These are phyloP conservation scores for Neomicropteryx cornuta DNA, from an alignment of 1,140 invertebrate species.

Conservation along the genomic window DNA sequence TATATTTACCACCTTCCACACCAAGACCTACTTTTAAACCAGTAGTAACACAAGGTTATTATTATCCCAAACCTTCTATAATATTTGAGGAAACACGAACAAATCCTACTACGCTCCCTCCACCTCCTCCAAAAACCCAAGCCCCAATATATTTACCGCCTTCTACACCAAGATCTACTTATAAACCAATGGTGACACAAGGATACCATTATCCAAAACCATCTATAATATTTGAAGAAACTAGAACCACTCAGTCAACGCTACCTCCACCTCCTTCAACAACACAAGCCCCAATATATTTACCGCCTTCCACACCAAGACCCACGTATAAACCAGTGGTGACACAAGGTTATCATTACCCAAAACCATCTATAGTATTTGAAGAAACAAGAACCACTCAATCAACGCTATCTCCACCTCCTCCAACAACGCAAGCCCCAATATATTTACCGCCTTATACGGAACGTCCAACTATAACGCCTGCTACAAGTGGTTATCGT, in stretches of 20 bases:
- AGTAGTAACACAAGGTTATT: background rate
- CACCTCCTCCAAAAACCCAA: constrained; percentile 7
- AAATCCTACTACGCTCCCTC: no score
- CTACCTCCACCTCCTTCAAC: no score
- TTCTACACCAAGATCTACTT: background rate
- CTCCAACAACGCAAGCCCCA: constrained; percentile 6
- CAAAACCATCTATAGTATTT: constrained; percentile 16
- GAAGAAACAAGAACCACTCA: background rate
- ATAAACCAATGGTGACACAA: no score
- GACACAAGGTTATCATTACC: constrained; percentile 17
- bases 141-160: constrained; percentile 1
- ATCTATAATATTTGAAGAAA: constrained; percentile 2
- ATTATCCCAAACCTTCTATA: constrained; percentile 1
- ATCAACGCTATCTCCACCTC: constrained; percentile 1
- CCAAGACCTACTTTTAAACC: background rate
- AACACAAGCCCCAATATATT: constrained; percentile 10
- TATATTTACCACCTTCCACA: background rate
- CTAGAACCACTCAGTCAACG: no score
- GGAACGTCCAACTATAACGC: constrained; percentile 11
- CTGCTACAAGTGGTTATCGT: constrained; percentile 10
- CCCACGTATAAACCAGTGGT: no score
- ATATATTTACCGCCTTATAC: constrained; percentile 6
- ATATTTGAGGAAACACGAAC: no score
- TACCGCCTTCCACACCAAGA: constrained; percentile 1
- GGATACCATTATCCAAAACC: constrained; percentile 1